Evolutionary conservation across 2,113 vertebrate genomes (phyloP), one percentile per base, ranked within the genome.

Genomic region (Microcebus tavaratra): DNA sequence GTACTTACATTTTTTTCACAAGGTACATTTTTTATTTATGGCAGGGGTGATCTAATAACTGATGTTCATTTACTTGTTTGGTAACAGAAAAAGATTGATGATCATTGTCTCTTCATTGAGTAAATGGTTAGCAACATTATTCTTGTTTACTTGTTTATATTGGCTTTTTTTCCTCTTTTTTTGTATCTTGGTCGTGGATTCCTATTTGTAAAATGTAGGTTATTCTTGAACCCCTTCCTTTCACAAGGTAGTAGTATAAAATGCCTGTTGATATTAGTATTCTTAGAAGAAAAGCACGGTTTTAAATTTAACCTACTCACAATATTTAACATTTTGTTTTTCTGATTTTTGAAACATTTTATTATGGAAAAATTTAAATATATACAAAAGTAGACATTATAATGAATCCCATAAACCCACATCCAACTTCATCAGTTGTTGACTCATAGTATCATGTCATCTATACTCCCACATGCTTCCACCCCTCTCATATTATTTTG

Each of bases 251-350:
- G 23, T 65, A 82, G 29, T 90, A 55, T 87, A 73, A 73, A 78
- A 82, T 67, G 34, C n/a, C 15, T 94, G 4, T 59, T 45, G 29
- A 90, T 67, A 80, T 73, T 93, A 45, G 55, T 53, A 36, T 88
- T 25, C 75, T 87, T 93, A 67, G 8, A 80, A 94, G 65, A 92
- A 97, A 92, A 70, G 10, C 25, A 53, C 78, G 4, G 27, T 89
- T 95, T 96, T 80, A 89, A 78, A 82, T 45, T 70, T 87, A 57
- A 27, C 67, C 39, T 92, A 59, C n/a, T 76, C 2, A 67, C 13
- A 68, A 25, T 94, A 57, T 86, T 89, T 95, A 84, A 90, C 80
- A 21, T 82, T 65, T 78, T 85, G 73, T 55, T 90, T 96, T 85
- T 87, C 50, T 86, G 65, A 81, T 91, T 95, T 39, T 48, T 65